Conservation (phyloP, 2,888 invertebrate genomes). For the Diaperis boleti region DNA sequence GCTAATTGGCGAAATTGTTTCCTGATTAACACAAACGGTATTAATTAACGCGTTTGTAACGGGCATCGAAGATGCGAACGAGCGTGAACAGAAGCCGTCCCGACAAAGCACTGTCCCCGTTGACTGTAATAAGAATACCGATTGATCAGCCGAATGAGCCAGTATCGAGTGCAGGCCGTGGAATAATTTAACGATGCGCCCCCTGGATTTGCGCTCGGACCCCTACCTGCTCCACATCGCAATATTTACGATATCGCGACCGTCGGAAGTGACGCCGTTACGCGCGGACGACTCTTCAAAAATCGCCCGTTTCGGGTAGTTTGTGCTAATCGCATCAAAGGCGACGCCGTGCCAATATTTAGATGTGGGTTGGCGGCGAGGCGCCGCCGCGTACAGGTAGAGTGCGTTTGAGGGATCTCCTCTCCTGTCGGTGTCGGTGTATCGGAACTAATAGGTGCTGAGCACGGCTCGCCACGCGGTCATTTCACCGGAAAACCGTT, state of each 20-base stretch:
- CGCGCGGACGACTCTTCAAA: conserved; percentile 20
- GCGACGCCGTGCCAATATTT: conserved; percentile 25
- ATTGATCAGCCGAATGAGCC: conserved; percentile 62
- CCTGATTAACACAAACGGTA: conserved; percentile 27
- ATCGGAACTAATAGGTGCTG: conserved; percentile 56
- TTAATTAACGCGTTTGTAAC: conserved; percentile 51
- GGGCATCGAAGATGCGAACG: conserved; percentile 44
- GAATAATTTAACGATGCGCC: conserved; percentile 66
- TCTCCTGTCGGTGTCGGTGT: conserved; percentile 51
- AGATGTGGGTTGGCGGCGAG: too few relatives aligned
- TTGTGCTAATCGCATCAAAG: conserved; percentile 29
- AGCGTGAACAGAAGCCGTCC: conserved; percentile 45
- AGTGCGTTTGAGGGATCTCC: conserved; percentile 47
- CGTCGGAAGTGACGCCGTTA: conserved; percentile 19
- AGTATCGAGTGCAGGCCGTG: conserved; percentile 62
- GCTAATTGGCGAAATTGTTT: conserved; percentile 28
- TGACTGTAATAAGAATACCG: conserved; percentile 56
- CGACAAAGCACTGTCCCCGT: conserved; percentile 30
- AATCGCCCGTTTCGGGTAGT: conserved; percentile 8
- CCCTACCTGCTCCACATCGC: conserved; percentile 30
- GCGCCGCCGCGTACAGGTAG: too few relatives aligned
- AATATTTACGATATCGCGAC: conserved; percentile 37
- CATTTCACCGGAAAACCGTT: conserved; percentile 66
- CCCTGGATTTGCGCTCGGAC: conserved; percentile 39
- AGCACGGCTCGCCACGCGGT: conserved; percentile 57